These are phyloP conservation scores for Epinephelus malabaricus DNA, from an alignment of 2,797 vertebrate genomes.

Conservation along the genomic window DNA sequence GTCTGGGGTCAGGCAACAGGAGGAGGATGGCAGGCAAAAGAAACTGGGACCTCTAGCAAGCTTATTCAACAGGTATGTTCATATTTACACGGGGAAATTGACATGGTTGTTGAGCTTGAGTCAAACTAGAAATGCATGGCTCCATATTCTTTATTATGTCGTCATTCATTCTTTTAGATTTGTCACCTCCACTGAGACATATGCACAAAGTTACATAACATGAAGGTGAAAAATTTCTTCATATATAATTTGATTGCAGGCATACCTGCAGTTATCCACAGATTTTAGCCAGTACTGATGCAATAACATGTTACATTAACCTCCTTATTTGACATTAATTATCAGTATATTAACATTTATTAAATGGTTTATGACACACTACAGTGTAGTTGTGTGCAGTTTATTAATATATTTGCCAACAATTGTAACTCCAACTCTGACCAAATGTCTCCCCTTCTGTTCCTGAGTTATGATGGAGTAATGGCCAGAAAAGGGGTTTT, in stretches of 20 bases:
- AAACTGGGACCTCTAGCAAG: constrained; percentile 87
- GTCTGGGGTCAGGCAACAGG: constrained; percentile 36
- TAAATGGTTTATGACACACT: not conserved
- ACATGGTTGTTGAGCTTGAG: not conserved
- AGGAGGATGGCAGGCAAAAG: constrained; percentile 82
- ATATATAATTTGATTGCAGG: not conserved
- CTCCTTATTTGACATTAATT: too few species aligned
- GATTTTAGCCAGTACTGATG: not conserved
- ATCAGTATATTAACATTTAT: not conserved
- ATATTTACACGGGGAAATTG: not conserved
- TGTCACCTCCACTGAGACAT: not conserved
- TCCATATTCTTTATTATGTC: not conserved
- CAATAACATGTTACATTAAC: too few species aligned
- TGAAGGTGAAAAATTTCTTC: not conserved
- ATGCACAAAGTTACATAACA: not conserved
- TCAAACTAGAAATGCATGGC: not conserved
- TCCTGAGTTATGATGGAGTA: too few species aligned
- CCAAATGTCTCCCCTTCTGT: too few species aligned
- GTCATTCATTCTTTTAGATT: not conserved
- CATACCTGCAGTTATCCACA: not conserved
- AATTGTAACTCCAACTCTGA: too few species aligned
- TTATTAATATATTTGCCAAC: too few species aligned
- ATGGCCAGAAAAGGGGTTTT: too few species aligned
- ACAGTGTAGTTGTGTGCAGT: not conserved
- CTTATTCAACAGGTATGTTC: constrained; percentile 90